Conservation (phyloP, 92 coral and sea anemone species). For the Plumapathes pennacea region DNA sequence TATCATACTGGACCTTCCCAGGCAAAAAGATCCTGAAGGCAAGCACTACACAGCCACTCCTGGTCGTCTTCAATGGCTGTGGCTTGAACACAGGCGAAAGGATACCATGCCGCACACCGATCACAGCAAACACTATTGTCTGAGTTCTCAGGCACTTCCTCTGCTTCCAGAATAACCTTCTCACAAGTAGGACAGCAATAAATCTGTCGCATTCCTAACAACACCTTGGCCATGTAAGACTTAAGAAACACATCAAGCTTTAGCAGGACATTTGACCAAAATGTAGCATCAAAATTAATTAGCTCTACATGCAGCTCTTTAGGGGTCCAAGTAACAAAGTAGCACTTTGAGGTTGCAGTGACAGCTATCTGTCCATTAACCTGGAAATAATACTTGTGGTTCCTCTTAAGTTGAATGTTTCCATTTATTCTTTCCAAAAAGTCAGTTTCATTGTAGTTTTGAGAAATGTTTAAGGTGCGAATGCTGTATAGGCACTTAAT, state of each 20-base stretch:
- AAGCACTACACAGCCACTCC: too few species aligned
- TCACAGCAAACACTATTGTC: conserved; percentile 44
- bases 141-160: conserved; percentile 19
- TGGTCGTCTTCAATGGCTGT: background rate
- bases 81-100: conserved; percentile 2
- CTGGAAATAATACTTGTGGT: conserved; percentile 8
- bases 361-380: conserved; percentile 3
- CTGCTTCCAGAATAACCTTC: conserved; percentile 24
- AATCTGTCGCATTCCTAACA: conserved; percentile 14
- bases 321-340: conserved; percentile 37
- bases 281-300: conserved; percentile 22
- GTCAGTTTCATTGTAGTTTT: conserved; percentile 9
- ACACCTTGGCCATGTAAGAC: conserved; percentile 23
- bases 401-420: too few species aligned
- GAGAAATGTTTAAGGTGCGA: conserved; percentile 16
- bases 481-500: conserved; percentile 53
- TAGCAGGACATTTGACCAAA: conserved; percentile 20
- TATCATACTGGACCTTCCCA: too few species aligned
- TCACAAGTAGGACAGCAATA: conserved; percentile 4
- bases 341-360: conserved; percentile 2
- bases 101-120: conserved; percentile 28
- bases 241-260: conserved; percentile 26
- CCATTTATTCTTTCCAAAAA: conserved; percentile 8
- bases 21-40: too few species aligned
- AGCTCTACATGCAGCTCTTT: conserved; percentile 21